Evolutionary conservation across 2,888 invertebrate species (phyloP).

Genomic region (Drosophila setosimentum): DNA sequence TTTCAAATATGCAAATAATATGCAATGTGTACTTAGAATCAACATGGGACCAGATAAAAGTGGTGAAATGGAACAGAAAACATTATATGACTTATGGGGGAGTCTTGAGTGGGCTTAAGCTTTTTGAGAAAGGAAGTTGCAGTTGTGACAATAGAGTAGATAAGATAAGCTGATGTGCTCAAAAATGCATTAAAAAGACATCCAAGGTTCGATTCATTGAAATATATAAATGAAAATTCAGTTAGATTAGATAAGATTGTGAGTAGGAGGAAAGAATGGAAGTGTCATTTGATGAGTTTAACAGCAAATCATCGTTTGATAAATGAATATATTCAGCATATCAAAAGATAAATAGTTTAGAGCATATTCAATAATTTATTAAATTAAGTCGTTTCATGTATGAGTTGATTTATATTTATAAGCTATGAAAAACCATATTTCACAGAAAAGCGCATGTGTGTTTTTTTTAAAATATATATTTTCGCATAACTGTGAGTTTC

Average conservation of each 20-base stretch:
- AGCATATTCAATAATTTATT: not conserved
- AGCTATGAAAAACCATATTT: not conserved
- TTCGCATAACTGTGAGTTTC: not conserved
- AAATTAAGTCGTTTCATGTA: not conserved
- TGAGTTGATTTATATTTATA: not conserved
- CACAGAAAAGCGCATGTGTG: constrained; percentile 1
- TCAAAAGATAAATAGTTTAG: not conserved
- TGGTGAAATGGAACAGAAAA: not conserved
- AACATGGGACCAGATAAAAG: not conserved
- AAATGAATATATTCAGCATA: not conserved
- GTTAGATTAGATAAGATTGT: not conserved
- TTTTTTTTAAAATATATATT: not conserved
- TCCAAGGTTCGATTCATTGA: not conserved
- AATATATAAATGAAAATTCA: not conserved
- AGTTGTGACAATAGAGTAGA: not conserved
- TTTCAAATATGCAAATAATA: constrained; percentile 56
- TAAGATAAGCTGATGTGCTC: constrained; percentile 12
- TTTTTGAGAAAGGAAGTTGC: not conserved
- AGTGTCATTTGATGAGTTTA: not conserved
- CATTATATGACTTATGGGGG: not conserved
- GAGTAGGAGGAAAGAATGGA: not conserved
- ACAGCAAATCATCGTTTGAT: not conserved
- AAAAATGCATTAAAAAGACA: not conserved
- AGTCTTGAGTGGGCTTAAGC: not conserved
- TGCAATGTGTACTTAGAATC: constrained; percentile 16